A percentile compares a stretch with the other conserved stretches of the same genome.
Evolutionary conservation across 2,797 vertebrate species (phyloP).

Genomic region (Neosilurus mollespiculum): DNA sequence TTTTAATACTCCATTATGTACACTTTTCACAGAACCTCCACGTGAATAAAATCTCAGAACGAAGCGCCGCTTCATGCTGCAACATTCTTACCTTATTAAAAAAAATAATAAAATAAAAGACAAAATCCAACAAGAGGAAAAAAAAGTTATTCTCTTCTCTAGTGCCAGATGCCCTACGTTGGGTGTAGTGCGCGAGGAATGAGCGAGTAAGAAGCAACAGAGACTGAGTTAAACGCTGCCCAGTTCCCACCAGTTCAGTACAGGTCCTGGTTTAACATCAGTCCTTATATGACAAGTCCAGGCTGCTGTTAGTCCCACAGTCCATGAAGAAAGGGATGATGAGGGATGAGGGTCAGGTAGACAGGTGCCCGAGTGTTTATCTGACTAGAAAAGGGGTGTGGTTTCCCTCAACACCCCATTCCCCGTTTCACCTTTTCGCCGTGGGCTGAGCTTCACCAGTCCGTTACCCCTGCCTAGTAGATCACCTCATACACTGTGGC

Average conservation of each 20-base stretch:
- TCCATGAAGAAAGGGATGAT: slow-evolving; percentile 28
- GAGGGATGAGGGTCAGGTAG: slow-evolving; percentile 52
- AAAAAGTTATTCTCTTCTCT: slow-evolving; percentile 69
- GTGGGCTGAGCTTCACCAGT: slow-evolving; percentile 49
- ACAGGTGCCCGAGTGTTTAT: slow-evolving; percentile 64
- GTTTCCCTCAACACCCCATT: slow-evolving; percentile 5
- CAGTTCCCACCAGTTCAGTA: slow-evolving; percentile 46
- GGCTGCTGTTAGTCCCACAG: slow-evolving; percentile 29
- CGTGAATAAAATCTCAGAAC: slow-evolving; percentile 72
- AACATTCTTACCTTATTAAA: slow-evolving; percentile 70
- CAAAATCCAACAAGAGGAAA: slow-evolving; percentile 66
- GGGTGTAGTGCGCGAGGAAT: slow-evolving; percentile 66
- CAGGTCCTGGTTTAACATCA: slow-evolving; percentile 60
- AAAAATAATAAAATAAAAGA: slow-evolving; percentile 53
- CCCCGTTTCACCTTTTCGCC: slow-evolving; percentile 43
- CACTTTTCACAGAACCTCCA: slow-evolving; percentile 91
- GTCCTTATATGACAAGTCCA: slow-evolving; percentile 50
- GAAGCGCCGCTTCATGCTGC: slow-evolving; percentile 75
- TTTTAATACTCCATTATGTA: slow-evolving; percentile 90
- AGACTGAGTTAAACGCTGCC: slow-evolving; percentile 48
- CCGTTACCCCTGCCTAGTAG: slow-evolving; percentile 68
- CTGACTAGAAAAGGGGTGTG: slow-evolving; percentile 54
- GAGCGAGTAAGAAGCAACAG: slow-evolving; percentile 55
- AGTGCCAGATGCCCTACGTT: slow-evolving; percentile 67
- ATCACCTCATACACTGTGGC: slow-evolving; percentile 85